These are phyloP conservation scores for Drosophila bunnanda DNA, from an alignment of 2,888 invertebrate species.

Conservation along the genomic window DNA sequence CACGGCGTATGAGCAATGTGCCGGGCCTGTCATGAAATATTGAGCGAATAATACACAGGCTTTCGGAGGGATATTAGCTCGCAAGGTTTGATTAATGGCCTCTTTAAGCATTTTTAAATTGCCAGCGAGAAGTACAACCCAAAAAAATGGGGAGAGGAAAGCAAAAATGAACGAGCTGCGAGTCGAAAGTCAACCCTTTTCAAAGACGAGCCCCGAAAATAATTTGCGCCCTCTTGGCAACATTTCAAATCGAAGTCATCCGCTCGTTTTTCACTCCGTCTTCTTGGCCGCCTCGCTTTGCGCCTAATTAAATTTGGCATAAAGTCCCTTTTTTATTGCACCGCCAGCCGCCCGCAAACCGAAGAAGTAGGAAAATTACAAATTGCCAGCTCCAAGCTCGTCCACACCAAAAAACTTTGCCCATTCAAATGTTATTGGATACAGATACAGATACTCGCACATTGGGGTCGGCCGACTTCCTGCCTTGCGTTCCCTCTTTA, in stretches of 20 bases:
- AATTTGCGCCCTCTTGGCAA: constrained; percentile 70
- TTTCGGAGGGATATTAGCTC: constrained; percentile 68
- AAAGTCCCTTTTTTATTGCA: constrained; percentile 68
- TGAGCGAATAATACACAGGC: constrained; percentile 30
- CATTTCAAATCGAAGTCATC: constrained; percentile 78
- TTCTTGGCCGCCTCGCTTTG: constrained; percentile 59
- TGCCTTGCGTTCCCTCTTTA: constrained; percentile 33
- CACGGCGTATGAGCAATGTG: constrained; percentile 70
- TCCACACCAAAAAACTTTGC: constrained; percentile 57
- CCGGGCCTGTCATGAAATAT: constrained; percentile 31
- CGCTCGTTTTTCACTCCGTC: constrained; percentile 77
- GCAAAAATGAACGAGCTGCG: constrained; percentile 28
- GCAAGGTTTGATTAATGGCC: constrained; percentile 70
- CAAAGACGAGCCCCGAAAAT: constrained; percentile 63
- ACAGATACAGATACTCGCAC: constrained; percentile 57
- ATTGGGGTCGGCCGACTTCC: constrained; percentile 35
- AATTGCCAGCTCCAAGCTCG: constrained; percentile 53
- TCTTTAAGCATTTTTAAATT: constrained; percentile 53
- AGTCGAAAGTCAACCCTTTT: constrained; percentile 71
- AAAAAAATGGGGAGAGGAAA: not conserved
- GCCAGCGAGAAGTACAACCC: constrained; percentile 9
- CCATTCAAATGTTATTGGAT: constrained; percentile 67
- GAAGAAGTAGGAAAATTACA: constrained; percentile 57
- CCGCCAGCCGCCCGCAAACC: constrained; percentile 36
- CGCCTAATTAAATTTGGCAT: constrained; percentile 82